Percentiles rank a stretch among this genome's conserved stretches.
These are phyloP conservation scores for Pimephales promelas DNA, from an alignment of 2,113 vertebrate genomes.

Conservation along the genomic window DNA sequence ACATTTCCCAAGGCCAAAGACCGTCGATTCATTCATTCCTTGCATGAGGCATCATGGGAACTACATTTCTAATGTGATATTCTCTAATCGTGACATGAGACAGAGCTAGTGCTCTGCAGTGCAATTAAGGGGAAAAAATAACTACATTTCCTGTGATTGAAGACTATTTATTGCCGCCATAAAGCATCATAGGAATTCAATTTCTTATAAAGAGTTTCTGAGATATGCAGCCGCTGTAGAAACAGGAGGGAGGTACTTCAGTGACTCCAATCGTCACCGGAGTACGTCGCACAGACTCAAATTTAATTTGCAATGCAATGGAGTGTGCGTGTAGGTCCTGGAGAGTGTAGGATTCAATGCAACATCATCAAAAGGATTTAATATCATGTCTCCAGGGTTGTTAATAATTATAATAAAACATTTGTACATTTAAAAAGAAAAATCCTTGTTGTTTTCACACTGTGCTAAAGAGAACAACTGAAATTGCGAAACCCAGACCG, in stretches of 20 bases:
- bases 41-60: constrained; percentile 36
- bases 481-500: constrained; percentile 37
- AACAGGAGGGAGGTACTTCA: constrained; percentile 63
- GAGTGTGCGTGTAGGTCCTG: constrained; percentile 12
- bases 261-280: constrained; percentile 62
- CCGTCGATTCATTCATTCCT: constrained; percentile 40
- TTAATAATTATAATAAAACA: constrained; percentile 60
- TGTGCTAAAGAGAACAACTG: constrained; percentile 9
- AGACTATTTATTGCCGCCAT: constrained; percentile 39
- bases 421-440: constrained; percentile 61
- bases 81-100: constrained; percentile 77
- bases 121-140: constrained; percentile 34
- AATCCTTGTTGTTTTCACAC: neutral
- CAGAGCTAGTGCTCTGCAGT: constrained; percentile 87
- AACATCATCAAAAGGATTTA: constrained; percentile 66
- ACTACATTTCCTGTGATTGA: constrained; percentile 51
- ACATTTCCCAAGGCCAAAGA: constrained; percentile 43
- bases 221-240: constrained; percentile 51
- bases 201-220: constrained; percentile 48
- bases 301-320: constrained; percentile 58
- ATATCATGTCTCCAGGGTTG: constrained; percentile 62
- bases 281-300: constrained; percentile 57
- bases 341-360: constrained; percentile 64
- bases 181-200: constrained; percentile 34
- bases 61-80: constrained; percentile 30